Conservation (phyloP, 2,888 invertebrate genomes). For the Xylocampa areola region DNA sequence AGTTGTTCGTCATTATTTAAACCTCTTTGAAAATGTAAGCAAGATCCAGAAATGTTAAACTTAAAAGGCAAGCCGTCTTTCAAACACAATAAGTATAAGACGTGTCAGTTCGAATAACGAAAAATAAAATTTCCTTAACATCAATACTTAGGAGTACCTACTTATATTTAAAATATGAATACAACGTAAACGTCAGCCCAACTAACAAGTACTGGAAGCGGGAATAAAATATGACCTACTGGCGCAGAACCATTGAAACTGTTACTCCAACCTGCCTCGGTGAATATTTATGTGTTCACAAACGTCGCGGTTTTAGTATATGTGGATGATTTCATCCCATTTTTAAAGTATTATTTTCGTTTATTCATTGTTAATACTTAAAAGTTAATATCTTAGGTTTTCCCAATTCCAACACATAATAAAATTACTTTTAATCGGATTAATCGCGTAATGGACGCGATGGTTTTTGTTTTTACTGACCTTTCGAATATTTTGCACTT, state of each 20-base stretch:
- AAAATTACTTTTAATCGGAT: too few species aligned
- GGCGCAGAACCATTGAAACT: constrained; percentile 52
- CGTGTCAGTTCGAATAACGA: constrained; percentile 7
- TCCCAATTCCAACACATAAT: too few species aligned
- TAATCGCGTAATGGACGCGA: too few species aligned
- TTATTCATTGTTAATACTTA: too few species aligned
- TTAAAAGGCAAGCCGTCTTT: too few species aligned
- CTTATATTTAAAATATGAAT: constrained; percentile 59
- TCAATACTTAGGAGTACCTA: constrained; percentile 48
- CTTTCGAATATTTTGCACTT: too few species aligned
- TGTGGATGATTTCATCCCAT: constrained; percentile 37
- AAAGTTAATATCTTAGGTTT: too few species aligned
- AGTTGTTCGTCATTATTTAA: too few species aligned
- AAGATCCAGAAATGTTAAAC: too few species aligned
- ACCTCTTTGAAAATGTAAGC: too few species aligned
- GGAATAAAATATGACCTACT: constrained; percentile 65
- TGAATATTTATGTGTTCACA: constrained; percentile 57
- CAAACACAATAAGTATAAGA: too few species aligned
- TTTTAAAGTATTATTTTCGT: constrained; percentile 9
- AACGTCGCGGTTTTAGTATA: constrained; percentile 37
- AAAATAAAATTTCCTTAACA: constrained; percentile 10
- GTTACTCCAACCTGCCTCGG: constrained; percentile 49
- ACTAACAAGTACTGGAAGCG: constrained; percentile 55
- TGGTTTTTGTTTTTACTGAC: too few species aligned
- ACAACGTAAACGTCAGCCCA: constrained; percentile 53